Evolutionary conservation across 2,113 vertebrate genomes (phyloP).

Genomic region (Micromys minutus): DNA sequence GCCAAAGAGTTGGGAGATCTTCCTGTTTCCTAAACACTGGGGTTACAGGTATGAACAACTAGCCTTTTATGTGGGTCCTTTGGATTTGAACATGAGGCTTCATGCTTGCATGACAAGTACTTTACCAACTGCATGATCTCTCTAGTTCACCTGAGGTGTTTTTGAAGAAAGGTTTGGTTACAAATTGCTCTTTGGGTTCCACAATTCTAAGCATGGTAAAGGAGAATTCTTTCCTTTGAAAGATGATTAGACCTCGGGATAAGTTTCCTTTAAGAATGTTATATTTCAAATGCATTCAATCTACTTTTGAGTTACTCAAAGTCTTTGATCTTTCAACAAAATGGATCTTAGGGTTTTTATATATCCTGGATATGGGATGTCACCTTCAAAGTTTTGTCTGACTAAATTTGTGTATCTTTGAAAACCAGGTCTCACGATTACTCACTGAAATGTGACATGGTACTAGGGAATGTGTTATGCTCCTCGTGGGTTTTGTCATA

Average conservation of each 20-base stretch:
- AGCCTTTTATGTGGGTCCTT: not conserved
- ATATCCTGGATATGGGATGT: not conserved
- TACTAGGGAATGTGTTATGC: not conserved
- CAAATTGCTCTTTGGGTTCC: not conserved
- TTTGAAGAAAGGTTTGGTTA: not conserved
- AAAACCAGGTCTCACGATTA: not conserved
- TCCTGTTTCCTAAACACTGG: too few relatives aligned
- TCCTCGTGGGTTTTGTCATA: accelerated
- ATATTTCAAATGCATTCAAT: conserved; percentile 38
- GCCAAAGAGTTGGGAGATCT: too few relatives aligned
- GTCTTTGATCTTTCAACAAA: conserved; percentile 52
- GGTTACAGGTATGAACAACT: too few relatives aligned
- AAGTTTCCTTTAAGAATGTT: conserved; percentile 59
- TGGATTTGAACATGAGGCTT: not conserved
- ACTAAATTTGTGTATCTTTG: conserved; percentile 46
- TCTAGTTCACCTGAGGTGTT: not conserved
- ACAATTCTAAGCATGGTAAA: not conserved
- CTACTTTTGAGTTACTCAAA: conserved; percentile 37
- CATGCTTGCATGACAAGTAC: not conserved
- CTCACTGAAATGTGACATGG: accelerated
- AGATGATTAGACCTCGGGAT: conserved; percentile 33
- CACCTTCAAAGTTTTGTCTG: conserved; percentile 57
- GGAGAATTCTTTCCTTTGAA: conserved; percentile 42
- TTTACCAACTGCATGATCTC: not conserved
- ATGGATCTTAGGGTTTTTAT: conserved; percentile 22